These are phyloP conservation scores for Pseudoatta argentina DNA, from an alignment of 1,140 invertebrate species.

Conservation along the genomic window DNA sequence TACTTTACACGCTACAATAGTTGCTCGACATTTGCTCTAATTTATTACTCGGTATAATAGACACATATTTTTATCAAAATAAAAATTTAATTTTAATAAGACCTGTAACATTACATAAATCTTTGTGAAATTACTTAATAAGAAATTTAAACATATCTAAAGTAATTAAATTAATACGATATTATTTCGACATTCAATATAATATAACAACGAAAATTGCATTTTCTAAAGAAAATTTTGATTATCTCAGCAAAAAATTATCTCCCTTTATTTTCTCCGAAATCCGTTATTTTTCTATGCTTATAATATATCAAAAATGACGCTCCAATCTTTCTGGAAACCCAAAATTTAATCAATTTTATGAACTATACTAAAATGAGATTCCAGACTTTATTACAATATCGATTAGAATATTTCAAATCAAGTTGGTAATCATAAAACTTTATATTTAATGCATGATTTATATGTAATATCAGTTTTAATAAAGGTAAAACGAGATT, in stretches of 20 bases:
- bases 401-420: constrained; percentile 42
- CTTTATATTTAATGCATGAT: constrained; percentile 46
- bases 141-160: neutral
- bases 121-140: neutral
- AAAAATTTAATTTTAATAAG: neutral
- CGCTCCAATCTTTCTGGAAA: constrained; percentile 1
- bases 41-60: neutral
- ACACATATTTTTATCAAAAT: neutral
- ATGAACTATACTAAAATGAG: constrained; percentile 48
- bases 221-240: constrained; percentile 2
- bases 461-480: constrained; percentile 41
- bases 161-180: neutral
- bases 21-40: neutral
- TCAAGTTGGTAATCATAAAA: constrained; percentile 46
- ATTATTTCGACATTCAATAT: neutral
- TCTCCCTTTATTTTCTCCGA: neutral
- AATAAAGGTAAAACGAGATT: constrained; percentile 47
- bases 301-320: constrained; percentile 36
- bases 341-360: constrained; percentile 57
- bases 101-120: neutral
- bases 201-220: neutral
- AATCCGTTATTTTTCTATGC: constrained; percentile 30
- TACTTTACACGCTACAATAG: neutral
- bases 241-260: neutral
- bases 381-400: constrained; percentile 45